Evolutionary conservation across 2,888 invertebrate genomes (phyloP).

Genomic region (Dynastes grantii): DNA sequence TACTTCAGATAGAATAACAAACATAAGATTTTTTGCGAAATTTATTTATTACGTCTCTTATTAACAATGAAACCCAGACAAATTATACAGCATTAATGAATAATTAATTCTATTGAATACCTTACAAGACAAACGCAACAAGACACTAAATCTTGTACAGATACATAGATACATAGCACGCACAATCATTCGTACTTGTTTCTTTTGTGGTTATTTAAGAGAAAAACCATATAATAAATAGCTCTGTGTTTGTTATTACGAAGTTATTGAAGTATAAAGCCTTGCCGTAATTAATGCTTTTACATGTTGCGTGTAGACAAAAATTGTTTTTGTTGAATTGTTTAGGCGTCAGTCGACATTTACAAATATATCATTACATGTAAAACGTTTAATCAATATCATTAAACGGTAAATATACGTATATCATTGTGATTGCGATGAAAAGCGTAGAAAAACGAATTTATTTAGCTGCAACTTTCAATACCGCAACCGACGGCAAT

Average conservation of each 20-base stretch:
- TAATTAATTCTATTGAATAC: constrained; percentile 1
- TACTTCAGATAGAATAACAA: background rate
- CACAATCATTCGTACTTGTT: background rate
- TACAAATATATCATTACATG: constrained; percentile 41
- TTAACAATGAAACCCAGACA: background rate
- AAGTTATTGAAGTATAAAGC: constrained; percentile 41
- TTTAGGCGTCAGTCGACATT: constrained; percentile 47
- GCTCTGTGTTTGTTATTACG: constrained; percentile 15
- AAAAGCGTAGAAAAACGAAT: constrained; percentile 14
- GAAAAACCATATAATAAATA: constrained; percentile 17
- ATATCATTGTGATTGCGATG: constrained; percentile 31
- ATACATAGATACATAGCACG: background rate
- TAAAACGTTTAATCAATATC: constrained; percentile 40
- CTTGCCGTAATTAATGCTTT: constrained; percentile 38
- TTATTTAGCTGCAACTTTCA: constrained; percentile 3
- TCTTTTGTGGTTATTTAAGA: constrained; percentile 14
- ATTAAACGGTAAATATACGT: constrained; percentile 33
- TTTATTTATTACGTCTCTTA: constrained; percentile 2
- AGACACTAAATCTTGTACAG: constrained; percentile 13
- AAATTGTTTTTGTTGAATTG: constrained; percentile 44
- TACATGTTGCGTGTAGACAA: constrained; percentile 45
- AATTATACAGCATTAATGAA: background rate
- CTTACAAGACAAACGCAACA: background rate
- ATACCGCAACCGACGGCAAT: background rate
- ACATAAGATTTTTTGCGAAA: background rate